Percentiles rank a stretch among this genome's conserved stretches.
Evolutionary conservation across 2,888 invertebrate genomes (phyloP).

Genomic region (Diadegma fenestrale): DNA sequence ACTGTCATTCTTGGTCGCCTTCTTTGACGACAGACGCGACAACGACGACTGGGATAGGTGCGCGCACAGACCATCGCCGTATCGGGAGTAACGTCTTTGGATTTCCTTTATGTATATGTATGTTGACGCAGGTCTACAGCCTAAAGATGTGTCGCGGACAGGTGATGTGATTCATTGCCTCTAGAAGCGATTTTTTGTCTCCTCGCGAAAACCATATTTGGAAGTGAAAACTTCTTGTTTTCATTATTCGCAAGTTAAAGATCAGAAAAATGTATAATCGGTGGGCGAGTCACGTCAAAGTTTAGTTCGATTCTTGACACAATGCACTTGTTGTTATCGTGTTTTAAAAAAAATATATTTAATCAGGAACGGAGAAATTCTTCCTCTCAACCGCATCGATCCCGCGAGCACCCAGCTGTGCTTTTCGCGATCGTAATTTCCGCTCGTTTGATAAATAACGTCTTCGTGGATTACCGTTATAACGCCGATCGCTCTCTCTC

Average conservation of each 20-base stretch:
- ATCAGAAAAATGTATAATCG: neutral
- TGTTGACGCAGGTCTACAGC: neutral
- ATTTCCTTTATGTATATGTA: conserved; percentile 45
- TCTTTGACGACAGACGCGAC: conserved; percentile 28
- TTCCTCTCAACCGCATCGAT: conserved; percentile 17
- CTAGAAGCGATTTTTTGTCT: neutral
- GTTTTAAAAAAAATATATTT: neutral
- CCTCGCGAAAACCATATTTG: neutral
- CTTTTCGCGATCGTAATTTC: conserved; percentile 56
- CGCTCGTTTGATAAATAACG: conserved; percentile 40
- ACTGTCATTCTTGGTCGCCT: conserved; percentile 29
- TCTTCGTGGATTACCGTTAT: conserved; percentile 45
- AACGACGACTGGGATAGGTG: conserved; percentile 48
- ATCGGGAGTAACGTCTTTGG: conserved; percentile 56
- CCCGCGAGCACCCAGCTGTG: conserved; percentile 6
- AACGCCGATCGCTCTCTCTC: conserved; percentile 6
- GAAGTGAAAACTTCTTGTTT: neutral
- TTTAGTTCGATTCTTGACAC: neutral
- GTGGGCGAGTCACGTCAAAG: neutral
- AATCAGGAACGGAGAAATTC: conserved; percentile 24
- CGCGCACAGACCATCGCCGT: conserved; percentile 63
- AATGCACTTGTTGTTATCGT: conserved; percentile 2
- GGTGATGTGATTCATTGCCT: neutral
- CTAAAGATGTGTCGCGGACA: neutral
- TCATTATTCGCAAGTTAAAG: neutral